Percentiles rank a stretch among this genome's conserved stretches.
Evolutionary conservation across 30 jellyfish, hydroid and myxozoan genomes (phyloP).

Genomic region (Phacellophora camtschatica): DNA sequence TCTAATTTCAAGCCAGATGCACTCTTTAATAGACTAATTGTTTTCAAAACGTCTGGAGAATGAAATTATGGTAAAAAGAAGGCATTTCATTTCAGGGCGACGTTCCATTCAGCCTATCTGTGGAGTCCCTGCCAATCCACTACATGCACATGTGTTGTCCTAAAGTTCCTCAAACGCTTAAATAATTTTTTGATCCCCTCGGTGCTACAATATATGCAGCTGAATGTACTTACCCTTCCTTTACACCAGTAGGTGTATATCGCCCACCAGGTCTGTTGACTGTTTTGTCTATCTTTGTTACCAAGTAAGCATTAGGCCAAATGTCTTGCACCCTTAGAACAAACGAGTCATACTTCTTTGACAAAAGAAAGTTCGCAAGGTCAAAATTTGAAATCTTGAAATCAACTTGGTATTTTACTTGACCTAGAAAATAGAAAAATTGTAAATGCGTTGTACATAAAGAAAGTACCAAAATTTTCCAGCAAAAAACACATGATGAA

Average conservation of each 20-base stretch:
- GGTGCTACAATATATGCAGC: neutral
- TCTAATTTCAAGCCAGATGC: too few relatives aligned
- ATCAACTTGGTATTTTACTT: conserved; percentile 68
- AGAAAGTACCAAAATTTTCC: neutral
- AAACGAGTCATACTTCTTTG: conserved; percentile 9
- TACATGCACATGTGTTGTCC: too few relatives aligned
- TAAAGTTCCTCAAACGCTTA: too few relatives aligned
- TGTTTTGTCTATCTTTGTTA: conserved; percentile 71
- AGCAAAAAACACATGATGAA: too few relatives aligned
- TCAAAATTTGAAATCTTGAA: conserved; percentile 57
- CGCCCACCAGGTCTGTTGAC: conserved; percentile 79
- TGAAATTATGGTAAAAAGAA: too few relatives aligned
- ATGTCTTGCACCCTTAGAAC: neutral
- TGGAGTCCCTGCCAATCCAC: too few relatives aligned
- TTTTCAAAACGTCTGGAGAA: too few relatives aligned
- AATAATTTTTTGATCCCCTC: too few relatives aligned
- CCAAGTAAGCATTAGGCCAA: conserved; percentile 60
- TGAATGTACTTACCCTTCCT: conserved; percentile 55
- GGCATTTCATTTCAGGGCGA: too few relatives aligned
- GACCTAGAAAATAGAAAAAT: conserved; percentile 17
- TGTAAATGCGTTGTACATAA: neutral
- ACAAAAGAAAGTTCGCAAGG: conserved; percentile 40
- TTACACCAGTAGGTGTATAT: conserved; percentile 64
- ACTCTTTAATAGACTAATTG: too few relatives aligned
- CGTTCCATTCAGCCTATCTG: too few relatives aligned